Percentiles rank a stretch among this genome's conserved stretches.
These are phyloP conservation scores for Achatina immaculata DNA, from an alignment of 1,140 invertebrate species.

Conservation along the genomic window DNA sequence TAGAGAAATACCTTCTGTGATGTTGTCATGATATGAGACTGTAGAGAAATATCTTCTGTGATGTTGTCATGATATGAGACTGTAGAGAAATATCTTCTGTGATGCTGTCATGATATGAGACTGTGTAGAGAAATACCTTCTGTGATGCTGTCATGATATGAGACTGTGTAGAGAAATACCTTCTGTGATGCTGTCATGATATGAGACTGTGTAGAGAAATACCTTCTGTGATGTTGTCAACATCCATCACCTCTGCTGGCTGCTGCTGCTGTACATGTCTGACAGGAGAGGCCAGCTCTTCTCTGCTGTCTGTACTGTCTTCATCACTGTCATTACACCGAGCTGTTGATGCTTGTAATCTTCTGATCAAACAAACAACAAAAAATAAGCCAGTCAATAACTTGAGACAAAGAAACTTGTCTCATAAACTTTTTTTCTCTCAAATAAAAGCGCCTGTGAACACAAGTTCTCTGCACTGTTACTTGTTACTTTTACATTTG, in stretches of 20 bases:
- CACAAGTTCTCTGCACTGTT: too few species aligned
- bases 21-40: too few species aligned
- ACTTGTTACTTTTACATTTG: too few species aligned
- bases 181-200: too few species aligned
- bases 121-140: neutral
- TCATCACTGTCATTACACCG: constrained; percentile 55
- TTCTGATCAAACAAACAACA: constrained; percentile 36
- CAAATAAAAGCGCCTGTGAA: too few species aligned
- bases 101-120: neutral
- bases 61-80: neutral
- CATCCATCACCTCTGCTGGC: constrained; percentile 71
- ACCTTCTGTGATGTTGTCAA: constrained; percentile 73
- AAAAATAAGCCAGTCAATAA: too few species aligned
- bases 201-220: neutral
- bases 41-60: neutral
- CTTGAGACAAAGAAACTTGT: too few species aligned
- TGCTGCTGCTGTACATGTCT: constrained; percentile 56
- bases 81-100: neutral
- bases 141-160: neutral
- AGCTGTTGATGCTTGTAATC: constrained; percentile 48
- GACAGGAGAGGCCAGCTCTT: constrained; percentile 67
- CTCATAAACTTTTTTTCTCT: too few species aligned
- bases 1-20: too few species aligned
- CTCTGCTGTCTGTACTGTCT: constrained; percentile 68
- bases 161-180: neutral